These are phyloP conservation scores for Physocephala rufipes DNA, from an alignment of 2,888 invertebrate species.

Conservation along the genomic window DNA sequence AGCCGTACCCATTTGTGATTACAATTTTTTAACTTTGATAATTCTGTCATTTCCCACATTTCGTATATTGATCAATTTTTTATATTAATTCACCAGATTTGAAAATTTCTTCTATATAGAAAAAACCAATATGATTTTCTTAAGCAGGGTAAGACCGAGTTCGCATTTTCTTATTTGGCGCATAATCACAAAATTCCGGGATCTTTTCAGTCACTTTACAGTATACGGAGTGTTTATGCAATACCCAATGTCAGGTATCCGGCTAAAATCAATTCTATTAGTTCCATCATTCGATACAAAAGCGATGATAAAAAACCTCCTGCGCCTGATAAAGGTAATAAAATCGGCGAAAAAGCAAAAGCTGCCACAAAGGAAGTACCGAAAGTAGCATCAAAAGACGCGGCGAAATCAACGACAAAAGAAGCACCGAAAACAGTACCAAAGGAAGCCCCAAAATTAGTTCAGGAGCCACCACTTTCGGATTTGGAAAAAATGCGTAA, in stretches of 20 bases:
- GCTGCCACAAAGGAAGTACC: neutral
- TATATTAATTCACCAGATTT: too few relatives aligned
- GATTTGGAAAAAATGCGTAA: conserved; percentile 37
- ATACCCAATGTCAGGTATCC: neutral
- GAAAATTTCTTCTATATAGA: too few relatives aligned
- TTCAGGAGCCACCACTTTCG: neutral
- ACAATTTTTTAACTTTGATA: too few relatives aligned
- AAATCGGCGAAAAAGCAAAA: neutral
- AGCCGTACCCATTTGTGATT: too few relatives aligned
- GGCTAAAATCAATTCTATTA: neutral
- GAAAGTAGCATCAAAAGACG: neutral
- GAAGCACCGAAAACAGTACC: neutral
- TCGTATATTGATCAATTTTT: too few relatives aligned
- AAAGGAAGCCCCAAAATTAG: neutral
- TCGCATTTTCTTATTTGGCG: too few relatives aligned
- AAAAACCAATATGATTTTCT: too few relatives aligned
- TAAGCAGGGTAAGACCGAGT: too few relatives aligned
- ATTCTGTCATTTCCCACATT: too few relatives aligned
- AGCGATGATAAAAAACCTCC: conserved; percentile 7
- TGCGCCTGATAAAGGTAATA: too few relatives aligned
- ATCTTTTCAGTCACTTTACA: neutral
- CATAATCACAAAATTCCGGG: neutral
- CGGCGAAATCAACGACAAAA: neutral
- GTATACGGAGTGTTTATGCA: neutral
- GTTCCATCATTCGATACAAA: neutral